Base-by-base conservation (phyloP, 2,113 vertebrate genomes). In the Cavia porcellus region DNA sequence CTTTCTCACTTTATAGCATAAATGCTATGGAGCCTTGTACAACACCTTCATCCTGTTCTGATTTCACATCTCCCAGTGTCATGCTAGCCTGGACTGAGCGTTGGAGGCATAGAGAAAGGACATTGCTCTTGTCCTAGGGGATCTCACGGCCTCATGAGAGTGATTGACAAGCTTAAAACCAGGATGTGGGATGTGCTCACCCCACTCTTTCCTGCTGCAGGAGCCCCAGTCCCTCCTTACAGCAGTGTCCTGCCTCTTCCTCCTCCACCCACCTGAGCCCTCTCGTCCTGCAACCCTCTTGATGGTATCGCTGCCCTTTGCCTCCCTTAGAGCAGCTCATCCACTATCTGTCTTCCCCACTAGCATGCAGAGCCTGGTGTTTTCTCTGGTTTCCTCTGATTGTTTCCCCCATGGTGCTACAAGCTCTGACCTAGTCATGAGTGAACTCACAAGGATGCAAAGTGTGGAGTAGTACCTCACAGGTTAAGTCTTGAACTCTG, bases 1-100 rank as follows among this genome's bases (percentile, higher is more conserved):
- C 22, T 22, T 0, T 24, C 32, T 70, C 32, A 5, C 24, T 0
- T 0, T 2, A 17, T 4, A 5, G 3, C 0, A 0, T 25, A 17
- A 4, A 22, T 11, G 0, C 19, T 22, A 2, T 20, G 10, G 5
- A 7, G 20, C 38, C 28, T 55, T 3, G 10, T 3, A 75, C 35
- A 4, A 84, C 55, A 19, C 35, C 0, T 55, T 35, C 12, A 0
- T 22, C 12, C 6, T 4, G 19, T 61, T 24, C 62, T 4, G 15
- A 22, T 4, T 5, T 79, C 28, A 5, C 30, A 0, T n/a, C 38
- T 45, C 20, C 52, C 32, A 10, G 38, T 5, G 15, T 30, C 79
- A 1, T 28, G 0, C 17, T n/a, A 35, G 42, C n/a, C 3, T 5
- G 81, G 42, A 1, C 55, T 57, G 5, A 13, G 19, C 4, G 38